Conservation (phyloP, 2,888 invertebrate genomes). For the Harpalus rufipes region DNA sequence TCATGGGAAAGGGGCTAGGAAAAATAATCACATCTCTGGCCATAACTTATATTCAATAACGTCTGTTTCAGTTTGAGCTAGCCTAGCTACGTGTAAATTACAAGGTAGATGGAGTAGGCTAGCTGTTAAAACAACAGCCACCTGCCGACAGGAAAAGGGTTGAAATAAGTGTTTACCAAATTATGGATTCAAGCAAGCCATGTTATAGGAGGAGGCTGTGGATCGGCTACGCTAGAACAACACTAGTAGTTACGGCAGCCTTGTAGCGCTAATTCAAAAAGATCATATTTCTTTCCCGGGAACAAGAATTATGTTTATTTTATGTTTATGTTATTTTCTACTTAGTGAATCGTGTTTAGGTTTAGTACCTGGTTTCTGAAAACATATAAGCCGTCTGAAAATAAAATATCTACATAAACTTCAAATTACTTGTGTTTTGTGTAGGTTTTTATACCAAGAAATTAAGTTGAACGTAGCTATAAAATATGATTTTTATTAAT, state of each 20-base stretch:
- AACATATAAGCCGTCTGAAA: not conserved
- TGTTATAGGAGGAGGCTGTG: slow-evolving; percentile 36
- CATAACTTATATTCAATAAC: slow-evolving; percentile 62
- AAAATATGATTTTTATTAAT: not conserved
- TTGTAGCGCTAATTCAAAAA: slow-evolving; percentile 65
- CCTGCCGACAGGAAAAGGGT: slow-evolving; percentile 61
- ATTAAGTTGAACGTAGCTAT: not conserved
- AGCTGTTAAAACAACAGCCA: slow-evolving; percentile 36
- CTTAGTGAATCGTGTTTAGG: slow-evolving; percentile 21
- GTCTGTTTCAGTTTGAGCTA: slow-evolving; percentile 44
- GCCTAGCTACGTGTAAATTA: slow-evolving; percentile 56
- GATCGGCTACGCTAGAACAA: slow-evolving; percentile 1
- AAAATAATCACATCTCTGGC: slow-evolving; percentile 28
- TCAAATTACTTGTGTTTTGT: not conserved
- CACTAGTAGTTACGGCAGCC: slow-evolving; percentile 63
- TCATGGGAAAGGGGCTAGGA: not conserved
- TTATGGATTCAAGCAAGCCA: slow-evolving; percentile 61
- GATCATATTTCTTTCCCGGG: slow-evolving; percentile 52
- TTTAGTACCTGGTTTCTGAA: slow-evolving; percentile 9
- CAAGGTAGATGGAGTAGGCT: slow-evolving; percentile 36
- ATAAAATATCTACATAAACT: not conserved
- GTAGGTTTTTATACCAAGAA: not conserved
- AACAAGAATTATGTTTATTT: slow-evolving; percentile 49
- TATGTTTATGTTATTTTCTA: slow-evolving; percentile 9
- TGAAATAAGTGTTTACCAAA: slow-evolving; percentile 67